Base-by-base conservation (phyloP, 2,797 vertebrate species). In the Heteromormyrus szaboi region DNA sequence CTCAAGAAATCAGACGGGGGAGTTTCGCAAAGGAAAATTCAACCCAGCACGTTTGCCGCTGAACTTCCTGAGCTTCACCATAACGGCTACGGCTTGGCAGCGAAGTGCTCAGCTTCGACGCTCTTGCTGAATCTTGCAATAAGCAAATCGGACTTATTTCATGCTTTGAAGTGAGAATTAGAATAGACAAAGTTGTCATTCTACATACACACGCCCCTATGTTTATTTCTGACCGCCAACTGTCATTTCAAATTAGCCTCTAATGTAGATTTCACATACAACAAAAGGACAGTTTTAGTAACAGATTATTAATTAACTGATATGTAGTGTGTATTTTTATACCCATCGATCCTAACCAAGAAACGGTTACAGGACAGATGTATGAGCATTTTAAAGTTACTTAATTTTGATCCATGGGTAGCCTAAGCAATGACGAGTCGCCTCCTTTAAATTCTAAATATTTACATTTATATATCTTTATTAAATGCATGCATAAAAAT, bases 1-100 rank as follows among this genome's bases (percentile, higher is more conserved):
- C 1, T 12, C 54, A 46, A 29, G 25, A 51, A 68, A 25, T 37
- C 50, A 41, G 54, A 25, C 33, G 87, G 44, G 22, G 53, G n/a
- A 33, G 33, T 48, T 33, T 56, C 25, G 8, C 46, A 54, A 53
- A 44, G 22, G 59, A 76, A 51, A 46, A 37, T 25, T 41, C 17
- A 86, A 89, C 19, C 25, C 84, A n/a, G 46, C 48, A 53, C 14
- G 29, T 88, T 86, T 88, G 53, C 59, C 72, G 87, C 37, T 33
- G 72, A 88, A 90, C 89, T 90, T 90, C 89, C 89, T 90, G 89
- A n/a, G 87, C 87, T 37, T 37, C 62, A 25, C 56, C 53, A 53
- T 2, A 50, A 33, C 29, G 62, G 33, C n/a, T n/a, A 29, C 65
- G 29, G 65, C 25, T 19, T 72, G 41, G 72, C 85, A 62, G 86